phyloP scores from a whole-genome alignment of 2,888 invertebrate species.

The Caenorhabditis sp. region DNA sequence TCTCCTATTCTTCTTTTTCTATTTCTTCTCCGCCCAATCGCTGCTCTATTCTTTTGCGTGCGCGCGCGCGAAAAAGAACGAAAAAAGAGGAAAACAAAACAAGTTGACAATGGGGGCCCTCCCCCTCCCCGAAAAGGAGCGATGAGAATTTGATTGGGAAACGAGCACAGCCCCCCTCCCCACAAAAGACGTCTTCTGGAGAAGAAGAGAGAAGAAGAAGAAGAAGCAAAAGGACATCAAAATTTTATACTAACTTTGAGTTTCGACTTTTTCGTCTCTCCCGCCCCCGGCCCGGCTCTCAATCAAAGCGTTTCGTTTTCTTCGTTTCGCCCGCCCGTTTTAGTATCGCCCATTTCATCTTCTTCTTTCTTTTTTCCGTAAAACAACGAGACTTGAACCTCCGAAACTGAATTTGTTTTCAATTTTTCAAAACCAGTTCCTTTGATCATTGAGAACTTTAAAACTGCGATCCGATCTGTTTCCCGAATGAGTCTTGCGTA shows the following conservation, averaged over 20 bases:
- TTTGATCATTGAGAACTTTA: too few species aligned
- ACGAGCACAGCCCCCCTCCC: constrained; percentile 30
- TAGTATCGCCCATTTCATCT: neutral
- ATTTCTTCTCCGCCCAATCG: neutral
- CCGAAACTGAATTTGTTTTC: too few species aligned
- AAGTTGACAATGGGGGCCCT: constrained; percentile 54
- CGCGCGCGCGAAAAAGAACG: neutral
- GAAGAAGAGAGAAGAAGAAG: constrained; percentile 3
- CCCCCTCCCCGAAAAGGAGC: too few species aligned
- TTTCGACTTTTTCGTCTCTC: constrained; percentile 21
- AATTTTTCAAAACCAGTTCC: too few species aligned
- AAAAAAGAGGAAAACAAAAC: constrained; percentile 47
- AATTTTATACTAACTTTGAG: constrained; percentile 46
- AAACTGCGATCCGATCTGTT: too few species aligned
- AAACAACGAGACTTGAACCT: too few species aligned
- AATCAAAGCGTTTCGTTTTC: constrained; percentile 38
- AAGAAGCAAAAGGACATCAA: constrained; percentile 34
- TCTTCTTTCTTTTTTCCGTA: constrained; percentile 1
- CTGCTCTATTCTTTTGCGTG: neutral
- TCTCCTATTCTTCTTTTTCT: neutral
- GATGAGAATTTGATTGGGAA: constrained; percentile 56
- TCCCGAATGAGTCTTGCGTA: too few species aligned
- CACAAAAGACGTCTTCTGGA: constrained; percentile 35
- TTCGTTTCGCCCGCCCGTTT: neutral
- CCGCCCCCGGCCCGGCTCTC: too few species aligned